Base-by-base conservation (phyloP, 1,140 invertebrate genomes). In the Drosophila pseudoobscura region DNA sequence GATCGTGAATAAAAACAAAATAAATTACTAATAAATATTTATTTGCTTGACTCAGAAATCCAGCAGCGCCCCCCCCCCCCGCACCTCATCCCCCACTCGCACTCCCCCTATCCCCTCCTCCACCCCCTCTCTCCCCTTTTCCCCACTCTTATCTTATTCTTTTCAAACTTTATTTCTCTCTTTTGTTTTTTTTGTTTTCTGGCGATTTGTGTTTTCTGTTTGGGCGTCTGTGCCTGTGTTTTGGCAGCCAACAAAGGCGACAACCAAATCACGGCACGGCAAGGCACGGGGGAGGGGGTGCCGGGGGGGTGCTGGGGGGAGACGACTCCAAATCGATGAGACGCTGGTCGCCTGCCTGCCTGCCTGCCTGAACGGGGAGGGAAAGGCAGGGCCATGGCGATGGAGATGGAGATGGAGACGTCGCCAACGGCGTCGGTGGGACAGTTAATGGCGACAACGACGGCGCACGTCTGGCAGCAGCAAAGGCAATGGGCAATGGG, bases 21-120 rank as follows among this genome's bases (percentile, higher is more conserved):
- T 83, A 75, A 88, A 87, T 87, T 88, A 87, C 70, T 82, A 83
- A 83, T 83, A 70, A 39, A 82, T 82, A 82, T 78, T 77, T 77
- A 47, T 66, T 80, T 84, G 65, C 80, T 78, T 59, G 53, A 52
- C 64, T 70, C 56, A 57, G 63, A 26, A 50, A 13, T 43, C 63
- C 65, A 9, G 31, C 31, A 8, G 0, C 15, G 15, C 15, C 15
- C 15, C 15, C 31, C 3, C 9, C 3, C 7, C 29, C 0, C 1
- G 6, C 17, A 17, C 17, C 17, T 31, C 29, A 8, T 7, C 7
- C 29, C 29, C 1, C 0, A 31, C 7, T 61, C 43, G 20, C 45
- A 44, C 49, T 11, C 6, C 3, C n/a, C 20, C 5, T 8, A 31
- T 0, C 6, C 15, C 24, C 47, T 2, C 1, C 1, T 0, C 26